Percentiles rank a stretch among this genome's conserved stretches.
These are phyloP conservation scores for Phrynosoma platyrhinos DNA, from an alignment of 2,113 vertebrate genomes.

Conservation along the genomic window DNA sequence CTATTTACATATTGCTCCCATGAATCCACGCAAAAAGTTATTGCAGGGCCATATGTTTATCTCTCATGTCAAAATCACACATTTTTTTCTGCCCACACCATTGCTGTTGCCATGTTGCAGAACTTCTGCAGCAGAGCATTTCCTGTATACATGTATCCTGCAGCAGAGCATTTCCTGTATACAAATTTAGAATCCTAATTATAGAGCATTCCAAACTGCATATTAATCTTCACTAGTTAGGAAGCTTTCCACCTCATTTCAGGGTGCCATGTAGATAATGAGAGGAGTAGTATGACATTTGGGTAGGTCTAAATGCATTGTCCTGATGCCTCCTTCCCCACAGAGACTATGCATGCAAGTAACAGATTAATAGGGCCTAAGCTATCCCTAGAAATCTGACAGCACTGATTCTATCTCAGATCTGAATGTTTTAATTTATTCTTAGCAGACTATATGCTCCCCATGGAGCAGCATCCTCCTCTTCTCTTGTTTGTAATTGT, in stretches of 20 bases:
- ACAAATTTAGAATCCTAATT: not conserved
- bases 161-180: not conserved
- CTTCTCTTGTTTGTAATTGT: too few species aligned
- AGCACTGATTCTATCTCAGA: not conserved
- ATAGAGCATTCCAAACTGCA: not conserved
- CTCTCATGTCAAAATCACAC: not conserved
- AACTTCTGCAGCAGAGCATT: not conserved
- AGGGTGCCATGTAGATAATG: not conserved
- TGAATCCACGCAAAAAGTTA: not conserved
- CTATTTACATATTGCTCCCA: not conserved
- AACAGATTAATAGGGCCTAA: too few species aligned
- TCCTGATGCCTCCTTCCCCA: too few species aligned
- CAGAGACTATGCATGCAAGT: too few species aligned
- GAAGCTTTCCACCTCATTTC: not conserved
- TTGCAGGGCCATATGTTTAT: not conserved
- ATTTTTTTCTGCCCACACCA: too few species aligned
- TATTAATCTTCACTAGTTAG: not conserved
- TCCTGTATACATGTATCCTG: not conserved
- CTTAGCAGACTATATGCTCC: not conserved
- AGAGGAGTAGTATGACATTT: too few species aligned
- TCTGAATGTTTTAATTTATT: not conserved
- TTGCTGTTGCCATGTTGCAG: too few species aligned
- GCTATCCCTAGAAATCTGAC: not conserved
- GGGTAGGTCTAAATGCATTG: too few species aligned
- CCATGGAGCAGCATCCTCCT: too few species aligned